Base-by-base conservation (phyloP, 2,888 invertebrate species). In the Drosophila siamana region DNA sequence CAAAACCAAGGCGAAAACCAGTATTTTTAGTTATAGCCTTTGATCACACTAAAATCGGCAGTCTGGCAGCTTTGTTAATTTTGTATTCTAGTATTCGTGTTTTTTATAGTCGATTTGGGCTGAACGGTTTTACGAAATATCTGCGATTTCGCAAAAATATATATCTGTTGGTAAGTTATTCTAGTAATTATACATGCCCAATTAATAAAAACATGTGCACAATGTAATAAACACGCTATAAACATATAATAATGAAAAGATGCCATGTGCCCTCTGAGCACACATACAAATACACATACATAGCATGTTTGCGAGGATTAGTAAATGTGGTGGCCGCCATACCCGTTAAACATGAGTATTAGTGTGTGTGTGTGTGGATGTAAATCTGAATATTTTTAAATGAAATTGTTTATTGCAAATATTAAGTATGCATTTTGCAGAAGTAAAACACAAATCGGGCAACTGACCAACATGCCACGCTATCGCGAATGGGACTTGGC, bases 401-500 rank as follows among this genome's bases (percentile, higher is more conserved):
- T 9, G 11, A 9, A 38, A 0, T 15, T 15, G 38, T 24, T 40
- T 16, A n/a, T 36, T 33, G 48, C 40, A 52, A 52, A 26, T 52
- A 4, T 28, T 6, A 9, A 50, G 22, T 44, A 9, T 55, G 19
- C 4, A 40, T 4, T 60, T 60, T 16, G 11, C 26, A 63, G 57
- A 15, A 48, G 26, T 16, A 13, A 4, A 26, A 15, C 15, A 22
- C 11, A 46, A 54, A 40, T 19, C 5, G 8, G 16, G 2, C 7
- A 15, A 2, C 5, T 7, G 7, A 77, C 61, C 24, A 91, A 51
- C 51, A 59, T 91, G 91, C 91, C 91, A 69, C 90, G 91, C 7
- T 92, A 91, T 81, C 94, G 95, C 63, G 96, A 96, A 91, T 96
- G 96, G 96, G 95, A 96, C 89, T 92, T 96, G 56, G 95, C 95